Conservation (phyloP, 1,140 invertebrate species). For the Papilio helenus region DNA sequence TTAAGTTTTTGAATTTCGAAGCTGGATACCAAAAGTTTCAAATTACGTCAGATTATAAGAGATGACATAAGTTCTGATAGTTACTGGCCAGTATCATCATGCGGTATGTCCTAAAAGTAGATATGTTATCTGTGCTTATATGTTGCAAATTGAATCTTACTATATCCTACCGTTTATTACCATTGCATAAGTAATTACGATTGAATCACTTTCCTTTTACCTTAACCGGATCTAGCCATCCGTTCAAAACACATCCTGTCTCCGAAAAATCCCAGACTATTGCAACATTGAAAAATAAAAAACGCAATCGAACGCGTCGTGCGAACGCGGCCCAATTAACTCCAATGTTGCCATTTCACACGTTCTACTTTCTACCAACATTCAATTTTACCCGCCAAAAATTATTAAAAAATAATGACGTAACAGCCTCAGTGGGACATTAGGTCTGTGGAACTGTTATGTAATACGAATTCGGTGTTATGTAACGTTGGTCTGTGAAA, state of each 20-base stretch:
- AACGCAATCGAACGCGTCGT: conserved; percentile 26
- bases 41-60: too few species aligned
- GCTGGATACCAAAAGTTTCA: too few species aligned
- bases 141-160: neutral
- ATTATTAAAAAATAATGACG: conserved; percentile 55
- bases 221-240: conserved; percentile 26
- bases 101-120: too few species aligned
- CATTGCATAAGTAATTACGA: neutral
- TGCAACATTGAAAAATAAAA: conserved; percentile 14
- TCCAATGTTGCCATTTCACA: conserved; percentile 61
- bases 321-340: conserved; percentile 26
- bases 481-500: conserved; percentile 67
- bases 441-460: conserved; percentile 73
- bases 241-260: conserved; percentile 20
- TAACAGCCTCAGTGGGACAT: conserved; percentile 73
- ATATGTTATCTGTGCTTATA: neutral
- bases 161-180: conserved; percentile 18
- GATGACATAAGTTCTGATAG: too few species aligned
- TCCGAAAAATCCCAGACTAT: conserved; percentile 17
- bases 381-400: conserved; percentile 72
- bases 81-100: too few species aligned
- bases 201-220: conserved; percentile 23
- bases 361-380: conserved; percentile 76
- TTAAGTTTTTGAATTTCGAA: neutral
- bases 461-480: conserved; percentile 67